phyloP scores from a whole-genome alignment of 1,140 invertebrate species.

The Oedothorax gibbosus region DNA sequence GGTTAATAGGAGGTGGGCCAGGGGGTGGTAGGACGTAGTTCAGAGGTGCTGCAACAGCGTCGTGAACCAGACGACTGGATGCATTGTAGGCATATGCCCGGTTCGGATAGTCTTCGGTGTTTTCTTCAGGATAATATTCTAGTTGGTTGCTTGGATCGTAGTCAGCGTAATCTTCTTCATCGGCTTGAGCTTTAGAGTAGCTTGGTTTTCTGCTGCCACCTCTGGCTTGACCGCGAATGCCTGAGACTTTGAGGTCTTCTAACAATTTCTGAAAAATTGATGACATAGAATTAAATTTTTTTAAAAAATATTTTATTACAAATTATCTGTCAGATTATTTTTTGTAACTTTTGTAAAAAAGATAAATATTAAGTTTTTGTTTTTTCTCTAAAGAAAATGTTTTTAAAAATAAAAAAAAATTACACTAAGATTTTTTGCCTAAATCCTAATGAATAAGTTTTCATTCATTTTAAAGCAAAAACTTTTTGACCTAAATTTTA shows the following conservation, averaged over 20 bases:
- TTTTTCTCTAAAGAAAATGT: too few relatives aligned
- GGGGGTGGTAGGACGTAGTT: constrained; percentile 43
- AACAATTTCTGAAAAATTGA: constrained; percentile 45
- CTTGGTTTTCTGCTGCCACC: neutral
- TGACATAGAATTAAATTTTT: neutral
- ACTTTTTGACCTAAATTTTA: too few relatives aligned
- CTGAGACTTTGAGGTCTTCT: constrained; percentile 37
- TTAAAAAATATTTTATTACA: too few relatives aligned
- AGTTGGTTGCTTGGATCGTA: constrained; percentile 58
- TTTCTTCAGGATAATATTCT: constrained; percentile 60
- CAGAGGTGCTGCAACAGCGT: constrained; percentile 36
- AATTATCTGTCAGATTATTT: too few relatives aligned
- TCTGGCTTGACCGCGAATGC: neutral
- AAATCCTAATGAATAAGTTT: too few relatives aligned
- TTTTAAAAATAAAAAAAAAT: too few relatives aligned
- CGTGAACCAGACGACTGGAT: constrained; percentile 22
- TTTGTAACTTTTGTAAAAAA: too few relatives aligned
- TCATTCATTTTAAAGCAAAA: too few relatives aligned
- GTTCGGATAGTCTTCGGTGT: constrained; percentile 26
- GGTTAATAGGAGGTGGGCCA: constrained; percentile 49
- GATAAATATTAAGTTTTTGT: too few relatives aligned
- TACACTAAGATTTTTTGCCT: too few relatives aligned
- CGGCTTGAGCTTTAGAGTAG: constrained; percentile 13
- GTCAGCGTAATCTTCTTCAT: constrained; percentile 59
- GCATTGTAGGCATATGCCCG: constrained; percentile 27